A percentile compares a stretch with the other conserved stretches of the same genome.
Evolutionary conservation across 1,140 invertebrate genomes (phyloP).

Genomic region (Zaprionus inermis): DNA sequence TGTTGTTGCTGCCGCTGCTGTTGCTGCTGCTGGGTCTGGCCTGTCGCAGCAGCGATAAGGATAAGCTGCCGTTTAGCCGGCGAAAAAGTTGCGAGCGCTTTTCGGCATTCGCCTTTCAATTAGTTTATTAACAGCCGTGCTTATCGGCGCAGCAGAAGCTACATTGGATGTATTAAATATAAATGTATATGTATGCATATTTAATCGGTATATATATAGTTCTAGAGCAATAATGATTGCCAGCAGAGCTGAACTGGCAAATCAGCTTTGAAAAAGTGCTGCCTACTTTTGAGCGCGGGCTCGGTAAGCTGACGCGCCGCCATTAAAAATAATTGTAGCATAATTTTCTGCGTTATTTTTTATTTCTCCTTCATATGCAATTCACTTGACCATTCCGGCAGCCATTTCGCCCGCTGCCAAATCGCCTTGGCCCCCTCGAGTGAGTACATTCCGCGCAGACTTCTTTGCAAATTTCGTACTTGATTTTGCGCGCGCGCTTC

Average conservation of each 20-base stretch:
- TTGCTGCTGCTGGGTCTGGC: neutral
- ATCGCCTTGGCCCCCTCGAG: neutral
- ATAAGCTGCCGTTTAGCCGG: constrained; percentile 52
- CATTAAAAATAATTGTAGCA: constrained; percentile 18
- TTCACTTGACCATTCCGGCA: neutral
- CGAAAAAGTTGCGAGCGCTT: constrained; percentile 28
- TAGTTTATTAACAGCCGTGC: constrained; percentile 76
- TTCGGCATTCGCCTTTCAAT: constrained; percentile 75
- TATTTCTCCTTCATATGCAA: neutral
- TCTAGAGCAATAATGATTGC: too few relatives aligned
- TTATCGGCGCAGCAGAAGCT: constrained; percentile 11
- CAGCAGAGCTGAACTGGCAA: neutral
- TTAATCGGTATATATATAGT: neutral
- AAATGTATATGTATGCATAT: neutral
- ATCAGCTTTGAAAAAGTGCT: neutral
- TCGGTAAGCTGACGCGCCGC: neutral
- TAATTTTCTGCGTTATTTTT: constrained; percentile 9
- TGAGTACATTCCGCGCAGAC: neutral
- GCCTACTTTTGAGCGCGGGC: neutral
- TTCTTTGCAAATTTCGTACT: constrained; percentile 1
- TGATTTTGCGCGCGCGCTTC: constrained; percentile 6
- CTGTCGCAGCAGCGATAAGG: constrained; percentile 65
- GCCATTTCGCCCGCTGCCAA: constrained; percentile 2
- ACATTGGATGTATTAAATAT: neutral
- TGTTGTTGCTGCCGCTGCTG: constrained; percentile 20